Evolutionary conservation across 2,797 vertebrate species (phyloP).

Genomic region (Lerista edwardsae): DNA sequence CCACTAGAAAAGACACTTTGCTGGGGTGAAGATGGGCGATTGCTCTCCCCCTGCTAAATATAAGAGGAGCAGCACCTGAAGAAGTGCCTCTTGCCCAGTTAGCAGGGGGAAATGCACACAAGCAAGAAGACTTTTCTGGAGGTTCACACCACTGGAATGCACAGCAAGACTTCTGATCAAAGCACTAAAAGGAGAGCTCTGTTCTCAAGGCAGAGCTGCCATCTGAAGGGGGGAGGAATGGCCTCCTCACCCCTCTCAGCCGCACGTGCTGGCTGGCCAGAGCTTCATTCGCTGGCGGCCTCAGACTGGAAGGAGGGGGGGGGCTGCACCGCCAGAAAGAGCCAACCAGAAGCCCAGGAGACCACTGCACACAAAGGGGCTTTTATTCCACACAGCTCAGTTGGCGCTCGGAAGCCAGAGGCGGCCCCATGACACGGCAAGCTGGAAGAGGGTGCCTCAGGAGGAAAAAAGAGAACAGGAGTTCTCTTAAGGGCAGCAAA

Average conservation of each 20-base stretch:
- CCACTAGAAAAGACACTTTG: too few relatives aligned
- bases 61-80: too few relatives aligned
- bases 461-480: too few relatives aligned
- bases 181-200: constrained; percentile 4
- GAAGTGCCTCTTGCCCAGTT: too few relatives aligned
- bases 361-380: constrained; percentile 52
- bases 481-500: neutral
- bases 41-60: too few relatives aligned
- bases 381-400: constrained; percentile 54
- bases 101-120: neutral
- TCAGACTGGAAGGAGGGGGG: constrained; percentile 37
- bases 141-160: accelerated
- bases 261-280: constrained; percentile 11
- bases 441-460: neutral
- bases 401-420: constrained; percentile 33
- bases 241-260: constrained; percentile 1
- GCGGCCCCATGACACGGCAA: neutral
- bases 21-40: too few relatives aligned
- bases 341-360: constrained; percentile 44
- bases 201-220: constrained; percentile 28
- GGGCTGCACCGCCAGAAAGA: constrained; percentile 36
- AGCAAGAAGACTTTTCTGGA: neutral
- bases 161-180: neutral
- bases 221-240: constrained; percentile 32
- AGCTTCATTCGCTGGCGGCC: constrained; percentile 44